These are phyloP conservation scores for Meandrina meandrites DNA, from an alignment of 92 coral and sea anemone genomes.

Conservation along the genomic window DNA sequence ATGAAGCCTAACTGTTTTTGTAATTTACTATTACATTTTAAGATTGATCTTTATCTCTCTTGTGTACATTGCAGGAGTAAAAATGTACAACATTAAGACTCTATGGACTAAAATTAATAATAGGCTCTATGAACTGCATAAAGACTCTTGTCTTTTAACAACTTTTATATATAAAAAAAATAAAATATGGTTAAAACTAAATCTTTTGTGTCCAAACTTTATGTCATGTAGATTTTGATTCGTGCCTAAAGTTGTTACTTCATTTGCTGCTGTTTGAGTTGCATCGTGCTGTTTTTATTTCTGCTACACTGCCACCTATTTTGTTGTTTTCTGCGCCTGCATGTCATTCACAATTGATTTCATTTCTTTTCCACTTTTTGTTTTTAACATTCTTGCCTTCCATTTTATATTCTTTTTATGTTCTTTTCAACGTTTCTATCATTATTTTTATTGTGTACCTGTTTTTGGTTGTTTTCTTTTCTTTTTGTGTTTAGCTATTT, in stretches of 20 bases:
- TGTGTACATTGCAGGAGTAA: not conserved
- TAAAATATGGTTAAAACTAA: not conserved
- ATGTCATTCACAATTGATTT: not conserved
- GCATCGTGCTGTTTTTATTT: not conserved
- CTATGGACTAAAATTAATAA: not conserved
- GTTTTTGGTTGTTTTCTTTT: not conserved
- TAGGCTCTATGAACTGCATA: slow-evolving; percentile 3
- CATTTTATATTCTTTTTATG: not conserved
- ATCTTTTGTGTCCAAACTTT: not conserved
- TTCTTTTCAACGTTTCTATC: not conserved
- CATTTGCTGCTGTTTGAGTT: not conserved
- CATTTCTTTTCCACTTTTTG: not conserved
- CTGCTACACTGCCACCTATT: not conserved
- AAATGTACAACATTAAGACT: not conserved
- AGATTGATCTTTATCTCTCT: not conserved
- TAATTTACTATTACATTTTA: too few species aligned
- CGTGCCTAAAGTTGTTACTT: not conserved
- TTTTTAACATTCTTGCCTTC: not conserved
- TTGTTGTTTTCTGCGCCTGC: not conserved
- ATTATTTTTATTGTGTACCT: not conserved
- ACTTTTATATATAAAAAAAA: not conserved
- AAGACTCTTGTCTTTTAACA: not conserved
- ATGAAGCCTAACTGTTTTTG: too few species aligned
- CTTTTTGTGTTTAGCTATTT: not conserved
- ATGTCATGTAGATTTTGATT: not conserved